Percentiles rank a stretch among this genome's conserved stretches.
phyloP scores from a whole-genome alignment of 2,113 vertebrate species.

The Epinephelus cyanopodus region DNA sequence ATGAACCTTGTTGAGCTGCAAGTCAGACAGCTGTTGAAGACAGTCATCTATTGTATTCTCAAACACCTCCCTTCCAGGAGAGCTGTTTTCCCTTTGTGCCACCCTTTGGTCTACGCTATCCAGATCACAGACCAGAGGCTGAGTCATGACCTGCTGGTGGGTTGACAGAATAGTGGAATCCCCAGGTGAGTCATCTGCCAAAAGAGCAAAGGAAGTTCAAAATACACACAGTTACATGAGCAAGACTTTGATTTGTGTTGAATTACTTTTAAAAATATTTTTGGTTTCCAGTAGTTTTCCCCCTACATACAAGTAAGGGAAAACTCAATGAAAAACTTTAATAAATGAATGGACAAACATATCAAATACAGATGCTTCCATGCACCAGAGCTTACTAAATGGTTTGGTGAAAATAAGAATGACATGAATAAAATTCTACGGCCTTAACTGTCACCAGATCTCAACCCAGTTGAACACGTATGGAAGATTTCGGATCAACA shows the following conservation, averaged over 20 bases:
- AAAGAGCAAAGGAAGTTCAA: constrained; percentile 43
- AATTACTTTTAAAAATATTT: background rate
- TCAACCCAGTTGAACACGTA: too few relatives aligned
- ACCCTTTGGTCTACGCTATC: constrained; percentile 49
- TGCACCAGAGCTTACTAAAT: too few relatives aligned
- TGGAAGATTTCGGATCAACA: too few relatives aligned
- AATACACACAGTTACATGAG: background rate
- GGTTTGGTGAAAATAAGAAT: too few relatives aligned
- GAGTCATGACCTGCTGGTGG: constrained; percentile 50
- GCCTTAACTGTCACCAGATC: too few relatives aligned
- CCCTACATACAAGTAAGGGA: too few relatives aligned
- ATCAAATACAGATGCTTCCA: too few relatives aligned
- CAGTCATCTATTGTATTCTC: constrained; percentile 78
- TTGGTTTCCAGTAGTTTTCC: background rate
- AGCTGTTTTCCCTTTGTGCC: constrained; percentile 46
- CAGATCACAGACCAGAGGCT: constrained; percentile 21
- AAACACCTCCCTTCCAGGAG: constrained; percentile 63
- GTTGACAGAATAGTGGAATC: constrained; percentile 6
- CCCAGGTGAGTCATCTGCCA: constrained; percentile 51
- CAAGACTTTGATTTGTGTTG: background rate
- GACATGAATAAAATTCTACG: too few relatives aligned
- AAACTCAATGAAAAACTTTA: too few relatives aligned
- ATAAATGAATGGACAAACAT: too few relatives aligned
- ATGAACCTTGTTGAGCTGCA: constrained; percentile 80
- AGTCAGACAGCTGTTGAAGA: constrained; percentile 75